Base-by-base conservation (phyloP, 2,113 vertebrate species). In the Amphilophus citrinellus region DNA sequence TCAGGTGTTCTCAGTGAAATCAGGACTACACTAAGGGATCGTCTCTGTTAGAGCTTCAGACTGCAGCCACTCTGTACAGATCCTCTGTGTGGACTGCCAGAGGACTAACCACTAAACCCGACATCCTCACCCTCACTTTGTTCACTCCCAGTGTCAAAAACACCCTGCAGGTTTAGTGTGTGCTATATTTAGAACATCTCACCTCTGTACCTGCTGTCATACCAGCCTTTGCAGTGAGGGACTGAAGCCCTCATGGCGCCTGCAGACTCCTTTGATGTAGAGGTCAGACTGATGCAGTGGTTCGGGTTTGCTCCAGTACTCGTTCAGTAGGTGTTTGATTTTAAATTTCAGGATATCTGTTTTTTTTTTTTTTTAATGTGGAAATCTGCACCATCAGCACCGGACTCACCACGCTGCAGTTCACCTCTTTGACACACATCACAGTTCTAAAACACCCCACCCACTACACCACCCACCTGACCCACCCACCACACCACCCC, bases 21-120 rank as follows among this genome's bases (percentile, higher is more conserved):
- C 44, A 71, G 44, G 66, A 30, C 10, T 53, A 53, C 44, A 73
- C 44, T 56, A 73, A 56, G 18, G 68, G 47, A n/a, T 30, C 1
- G 4, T 11, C 17, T 53, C 42, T 18, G 15, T 53, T 73, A 73
- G 20, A 53, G 66, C 68, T 53, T 10, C 17, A 53, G 20, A 35
- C 18, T 73, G 27, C 27, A 56, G 27, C 42, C 6, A n/a, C 68
- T 73, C 17, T 53, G 47, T 73, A 56, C 56, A 56, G 47, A 44
- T 32, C 24, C 15, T 53, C 5, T 47, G 44, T 47, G 44, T 47
- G 44, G 11, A 15, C 47, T 32, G 18, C 20, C 18, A 35, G 47
- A 73, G 47, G 68, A n/a, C 68, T 73, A 73, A 73, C 68, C 47
- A 56, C 68, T 56, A 73, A 73, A 35, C 68, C 47, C 44, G 44